These are phyloP conservation scores for Sminthurides aquaticus DNA, from an alignment of 2,888 invertebrate genomes.

Conservation along the genomic window DNA sequence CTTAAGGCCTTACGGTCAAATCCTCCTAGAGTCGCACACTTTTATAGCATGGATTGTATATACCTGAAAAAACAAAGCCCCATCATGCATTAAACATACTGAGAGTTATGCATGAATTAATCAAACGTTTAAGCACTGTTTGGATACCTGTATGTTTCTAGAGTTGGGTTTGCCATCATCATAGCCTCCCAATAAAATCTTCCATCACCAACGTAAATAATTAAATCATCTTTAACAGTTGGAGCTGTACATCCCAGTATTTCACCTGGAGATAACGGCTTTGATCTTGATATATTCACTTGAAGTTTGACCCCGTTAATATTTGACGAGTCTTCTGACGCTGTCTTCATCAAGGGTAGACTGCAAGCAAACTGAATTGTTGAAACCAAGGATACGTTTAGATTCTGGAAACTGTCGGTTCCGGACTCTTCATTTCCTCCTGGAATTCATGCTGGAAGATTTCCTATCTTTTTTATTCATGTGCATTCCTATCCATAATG, in stretches of 20 bases:
- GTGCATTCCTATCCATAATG: too few species aligned
- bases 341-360: slow-evolving; percentile 69
- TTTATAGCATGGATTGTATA: slow-evolving; percentile 97
- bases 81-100: too few species aligned
- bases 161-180: slow-evolving; percentile 93
- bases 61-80: too few species aligned
- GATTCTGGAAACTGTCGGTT: too few species aligned
- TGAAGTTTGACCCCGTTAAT: slow-evolving; percentile 48
- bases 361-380: slow-evolving; percentile 97
- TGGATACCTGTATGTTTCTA: slow-evolving; percentile 71
- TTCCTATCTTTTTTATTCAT: too few species aligned
- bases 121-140: too few species aligned
- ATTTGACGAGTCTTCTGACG: slow-evolving; percentile 52
- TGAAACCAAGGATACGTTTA: slow-evolving; percentile 61
- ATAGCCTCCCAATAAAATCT: slow-evolving; percentile 95
- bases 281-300: slow-evolving; percentile 70
- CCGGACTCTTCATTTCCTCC: too few species aligned
- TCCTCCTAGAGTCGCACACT: slow-evolving; percentile 80
- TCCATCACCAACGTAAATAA: slow-evolving; percentile 94
- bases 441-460: too few species aligned
- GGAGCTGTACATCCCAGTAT: slow-evolving; percentile 98
- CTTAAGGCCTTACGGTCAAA: slow-evolving; percentile 82
- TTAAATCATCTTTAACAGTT: slow-evolving; percentile 62
- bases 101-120: too few species aligned
- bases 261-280: slow-evolving; percentile 94